Evolutionary conservation across 92 coral and sea anemone genomes (phyloP).

Genomic region (Ricordea florida): DNA sequence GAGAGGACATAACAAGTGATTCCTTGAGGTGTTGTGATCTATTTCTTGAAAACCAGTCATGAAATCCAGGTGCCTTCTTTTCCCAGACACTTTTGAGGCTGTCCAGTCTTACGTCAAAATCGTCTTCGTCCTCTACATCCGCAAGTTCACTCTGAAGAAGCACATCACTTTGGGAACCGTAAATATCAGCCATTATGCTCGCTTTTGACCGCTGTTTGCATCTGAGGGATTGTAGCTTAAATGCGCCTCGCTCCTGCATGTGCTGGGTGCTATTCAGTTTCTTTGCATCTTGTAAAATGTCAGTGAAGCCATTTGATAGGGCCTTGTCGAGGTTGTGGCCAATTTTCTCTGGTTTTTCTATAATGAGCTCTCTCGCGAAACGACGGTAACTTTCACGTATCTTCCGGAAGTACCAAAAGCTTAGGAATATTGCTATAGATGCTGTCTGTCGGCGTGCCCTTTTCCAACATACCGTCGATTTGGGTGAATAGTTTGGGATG

Average conservation of each 20-base stretch:
- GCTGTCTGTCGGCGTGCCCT: constrained; percentile 53
- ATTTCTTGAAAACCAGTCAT: constrained; percentile 46
- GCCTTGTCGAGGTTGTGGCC: constrained; percentile 62
- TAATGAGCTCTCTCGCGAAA: no score
- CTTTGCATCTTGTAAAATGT: constrained; percentile 54
- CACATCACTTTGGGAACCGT: no score
- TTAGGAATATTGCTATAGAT: constrained; percentile 41
- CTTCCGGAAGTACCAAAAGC: constrained; percentile 69
- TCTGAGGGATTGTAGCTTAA: constrained; percentile 27
- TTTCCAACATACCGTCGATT: constrained; percentile 30
- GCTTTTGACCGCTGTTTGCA: constrained; percentile 36
- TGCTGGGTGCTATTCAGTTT: constrained; percentile 40
- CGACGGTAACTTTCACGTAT: constrained; percentile 26
- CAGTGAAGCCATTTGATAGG: constrained; percentile 49
- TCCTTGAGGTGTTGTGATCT: constrained; percentile 32
- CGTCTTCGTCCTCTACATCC: constrained; percentile 31
- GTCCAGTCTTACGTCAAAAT: constrained; percentile 7
- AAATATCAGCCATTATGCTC: constrained; percentile 44
- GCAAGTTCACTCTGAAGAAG: no score
- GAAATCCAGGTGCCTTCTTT: constrained; percentile 37
- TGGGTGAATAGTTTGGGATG: no score
- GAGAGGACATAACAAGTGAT: constrained; percentile 36
- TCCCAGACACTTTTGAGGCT: constrained; percentile 43
- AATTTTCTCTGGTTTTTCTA: constrained; percentile 35
- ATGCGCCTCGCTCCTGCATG: constrained; percentile 35